phyloP scores from a whole-genome alignment of 2,113 vertebrate genomes.

The Poicephalus meyeri region DNA sequence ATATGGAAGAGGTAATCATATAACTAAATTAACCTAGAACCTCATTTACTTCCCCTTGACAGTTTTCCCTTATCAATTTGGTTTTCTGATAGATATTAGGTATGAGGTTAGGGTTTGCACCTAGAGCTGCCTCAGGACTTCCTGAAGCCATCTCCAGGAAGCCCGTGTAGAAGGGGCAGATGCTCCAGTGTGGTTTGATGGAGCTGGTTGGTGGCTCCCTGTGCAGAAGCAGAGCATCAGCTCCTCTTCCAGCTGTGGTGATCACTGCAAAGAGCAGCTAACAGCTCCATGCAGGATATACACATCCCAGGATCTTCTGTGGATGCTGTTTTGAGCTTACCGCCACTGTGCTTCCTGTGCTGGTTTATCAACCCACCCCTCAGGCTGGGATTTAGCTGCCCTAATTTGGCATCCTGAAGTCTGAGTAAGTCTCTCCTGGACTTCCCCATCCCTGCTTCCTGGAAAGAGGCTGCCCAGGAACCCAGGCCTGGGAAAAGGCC shows the following conservation, averaged over 20 bases:
- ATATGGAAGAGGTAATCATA: neutral
- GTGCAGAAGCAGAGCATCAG: neutral
- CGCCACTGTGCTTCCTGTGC: neutral
- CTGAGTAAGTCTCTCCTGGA: neutral
- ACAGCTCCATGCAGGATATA: accelerated
- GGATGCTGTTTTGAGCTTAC: neutral
- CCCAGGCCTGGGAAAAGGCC: neutral
- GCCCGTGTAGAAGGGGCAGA: neutral
- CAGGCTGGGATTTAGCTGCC: neutral
- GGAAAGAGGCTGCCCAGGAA: neutral
- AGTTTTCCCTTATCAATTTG: neutral
- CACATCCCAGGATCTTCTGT: neutral
- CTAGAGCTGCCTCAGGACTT: neutral
- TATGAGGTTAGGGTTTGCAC: neutral
- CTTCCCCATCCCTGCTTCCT: neutral
- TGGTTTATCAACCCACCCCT: neutral
- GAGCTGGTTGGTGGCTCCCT: neutral
- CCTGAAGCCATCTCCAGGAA: neutral
- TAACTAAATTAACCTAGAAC: neutral
- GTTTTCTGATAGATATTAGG: neutral
- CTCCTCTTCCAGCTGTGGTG: neutral
- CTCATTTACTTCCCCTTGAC: neutral
- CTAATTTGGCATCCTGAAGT: neutral
- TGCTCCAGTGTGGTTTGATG: neutral
- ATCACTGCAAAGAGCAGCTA: neutral